These are phyloP conservation scores for Tipula lateralis DNA, from an alignment of 2,888 invertebrate species.

Conservation along the genomic window DNA sequence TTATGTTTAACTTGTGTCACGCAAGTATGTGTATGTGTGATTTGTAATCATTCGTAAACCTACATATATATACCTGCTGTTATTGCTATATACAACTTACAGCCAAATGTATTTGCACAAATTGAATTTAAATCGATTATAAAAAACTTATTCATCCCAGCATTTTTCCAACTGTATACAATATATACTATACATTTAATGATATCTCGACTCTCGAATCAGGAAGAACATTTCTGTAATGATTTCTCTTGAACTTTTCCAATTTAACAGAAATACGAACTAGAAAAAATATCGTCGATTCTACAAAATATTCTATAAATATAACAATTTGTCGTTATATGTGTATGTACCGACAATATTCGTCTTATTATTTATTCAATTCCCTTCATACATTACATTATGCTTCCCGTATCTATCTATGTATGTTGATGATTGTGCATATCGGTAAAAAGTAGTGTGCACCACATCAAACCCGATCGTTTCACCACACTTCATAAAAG, in stretches of 20 bases:
- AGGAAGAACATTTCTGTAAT: neutral
- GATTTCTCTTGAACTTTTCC: slow-evolving; percentile 5
- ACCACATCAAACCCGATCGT: neutral
- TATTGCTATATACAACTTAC: too few relatives aligned
- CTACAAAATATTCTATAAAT: neutral
- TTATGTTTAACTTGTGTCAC: too few relatives aligned
- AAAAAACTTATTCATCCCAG: neutral
- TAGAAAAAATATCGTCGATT: neutral
- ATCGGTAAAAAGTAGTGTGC: neutral
- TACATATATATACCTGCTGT: too few relatives aligned
- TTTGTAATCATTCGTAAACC: too few relatives aligned
- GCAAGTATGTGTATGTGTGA: too few relatives aligned
- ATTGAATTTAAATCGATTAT: neutral
- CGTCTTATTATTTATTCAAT: slow-evolving; percentile 5
- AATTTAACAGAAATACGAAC: neutral
- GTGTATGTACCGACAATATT: neutral
- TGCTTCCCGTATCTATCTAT: neutral
- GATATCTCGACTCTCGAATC: neutral
- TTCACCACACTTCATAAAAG: neutral
- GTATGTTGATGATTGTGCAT: neutral
- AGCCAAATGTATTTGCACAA: neutral
- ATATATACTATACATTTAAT: neutral
- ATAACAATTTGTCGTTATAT: slow-evolving; percentile 6
- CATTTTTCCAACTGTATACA: neutral
- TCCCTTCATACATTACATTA: neutral